phyloP scores from a whole-genome alignment of 1,140 invertebrate species.

The Trachymyrmex cornetzi region DNA sequence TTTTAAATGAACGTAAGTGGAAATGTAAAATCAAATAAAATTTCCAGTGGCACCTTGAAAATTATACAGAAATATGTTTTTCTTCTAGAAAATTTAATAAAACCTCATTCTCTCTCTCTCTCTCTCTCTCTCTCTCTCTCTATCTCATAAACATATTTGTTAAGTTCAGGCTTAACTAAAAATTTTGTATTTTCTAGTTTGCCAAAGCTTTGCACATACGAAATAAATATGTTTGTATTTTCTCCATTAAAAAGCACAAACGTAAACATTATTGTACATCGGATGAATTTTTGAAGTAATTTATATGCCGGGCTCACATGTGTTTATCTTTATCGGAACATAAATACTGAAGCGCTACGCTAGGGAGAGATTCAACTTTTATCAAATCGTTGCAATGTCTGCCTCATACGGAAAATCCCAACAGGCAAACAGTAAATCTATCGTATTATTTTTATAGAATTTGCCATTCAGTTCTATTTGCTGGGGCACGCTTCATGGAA shows the following conservation, averaged over 20 bases:
- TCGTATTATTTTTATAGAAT: conserved; percentile 28
- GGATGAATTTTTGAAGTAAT: conserved; percentile 17
- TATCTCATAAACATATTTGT: conserved; percentile 2
- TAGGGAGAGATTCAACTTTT: conserved; percentile 42
- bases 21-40: conserved; percentile 46
- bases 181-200: neutral
- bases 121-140: no score
- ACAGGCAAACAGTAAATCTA: neutral
- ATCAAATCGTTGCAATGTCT: conserved; percentile 24
- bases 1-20: neutral
- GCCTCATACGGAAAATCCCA: conserved; percentile 22
- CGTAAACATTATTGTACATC: conserved; percentile 13
- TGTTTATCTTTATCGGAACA: conserved; percentile 42
- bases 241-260: neutral
- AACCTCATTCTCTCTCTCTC: no score
- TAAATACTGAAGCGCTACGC: conserved; percentile 43
- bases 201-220: neutral
- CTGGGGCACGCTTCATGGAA: neutral
- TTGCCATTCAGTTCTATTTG: neutral
- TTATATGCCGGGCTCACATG: conserved; percentile 22
- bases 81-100: conserved; percentile 21
- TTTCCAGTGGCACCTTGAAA: conserved; percentile 6
- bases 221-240: conserved; percentile 31
- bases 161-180: conserved; percentile 5
- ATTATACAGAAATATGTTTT: conserved; percentile 26